Base-by-base conservation (phyloP, 2,888 invertebrate genomes). In the Elegia similella region DNA sequence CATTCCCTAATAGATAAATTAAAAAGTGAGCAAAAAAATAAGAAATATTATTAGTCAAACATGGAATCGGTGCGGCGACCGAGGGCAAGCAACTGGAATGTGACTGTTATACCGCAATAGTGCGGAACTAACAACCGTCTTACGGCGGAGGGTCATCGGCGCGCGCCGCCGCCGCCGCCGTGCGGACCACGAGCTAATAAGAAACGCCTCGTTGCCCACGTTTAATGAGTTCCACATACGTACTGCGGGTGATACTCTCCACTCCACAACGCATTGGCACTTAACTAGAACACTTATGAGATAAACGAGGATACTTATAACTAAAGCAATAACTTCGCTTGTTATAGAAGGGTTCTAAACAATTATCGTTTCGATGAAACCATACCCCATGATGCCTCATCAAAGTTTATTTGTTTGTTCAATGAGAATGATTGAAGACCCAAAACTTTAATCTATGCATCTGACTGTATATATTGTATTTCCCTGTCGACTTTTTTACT, bases 41-140 rank as follows among this genome's bases (percentile, higher is more conserved):
- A 7, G 7, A 34, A 12, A 38, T 38, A 52, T 32, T 2, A 16
- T 44, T 52, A 50, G 42, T 42, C 57, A 53, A 55, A 60, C 55
- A 57, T 52, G 59, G 52, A 61, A 53, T 38, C 46, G 57, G 56
- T 55, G 62, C 59, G 56, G 57, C 38, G 57, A 58, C 60, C 50
- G 61, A 58, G 59, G 59, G 64, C 68, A 68, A 62, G 68, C 67
- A 72, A 72, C 69, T 69, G 73, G 71, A 70, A 72, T 70, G 67
- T 56, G 69, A 72, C 73, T 68, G 76, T 76, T 74, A 73, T 63
- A 62, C 69, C 68, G 76, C 77, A 77, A 72, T 74, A 75, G 76
- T 64, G 78, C 76, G 76, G 77, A 77, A 80, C 78, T 74, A 77
- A 75, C 75, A 71, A 73, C 67, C 66, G 62, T 61, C 66, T 65